phyloP scores from a whole-genome alignment of 37 sponge, comb jelly and placozoan species.

The Mnemiopsis leidyi region DNA sequence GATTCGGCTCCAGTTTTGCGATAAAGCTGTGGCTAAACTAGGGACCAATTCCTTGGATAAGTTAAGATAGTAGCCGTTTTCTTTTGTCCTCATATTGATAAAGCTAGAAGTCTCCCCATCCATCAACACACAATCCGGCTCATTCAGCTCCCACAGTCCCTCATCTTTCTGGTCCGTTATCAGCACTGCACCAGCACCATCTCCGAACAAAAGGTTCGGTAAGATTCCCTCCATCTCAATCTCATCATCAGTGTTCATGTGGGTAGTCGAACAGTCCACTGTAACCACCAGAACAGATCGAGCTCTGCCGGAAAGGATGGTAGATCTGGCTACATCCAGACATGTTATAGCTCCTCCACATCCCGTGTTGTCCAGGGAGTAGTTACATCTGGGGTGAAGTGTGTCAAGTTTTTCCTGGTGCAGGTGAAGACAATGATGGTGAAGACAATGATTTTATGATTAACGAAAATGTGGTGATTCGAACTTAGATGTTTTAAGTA shows the following conservation, averaged over 20 bases:
- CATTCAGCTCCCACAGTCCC: not conserved
- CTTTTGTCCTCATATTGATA: not conserved
- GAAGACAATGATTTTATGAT: no score
- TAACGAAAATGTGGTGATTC: no score
- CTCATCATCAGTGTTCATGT: not conserved
- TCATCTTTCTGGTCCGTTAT: not conserved
- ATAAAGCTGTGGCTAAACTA: not conserved
- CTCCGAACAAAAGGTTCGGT: slow-evolving; percentile 35
- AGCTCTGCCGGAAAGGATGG: slow-evolving; percentile 1
- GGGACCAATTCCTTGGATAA: not conserved
- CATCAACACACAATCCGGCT: not conserved
- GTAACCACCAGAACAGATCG: not conserved
- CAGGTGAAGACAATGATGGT: no score
- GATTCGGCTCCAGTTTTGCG: not conserved
- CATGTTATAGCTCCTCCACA: slow-evolving; percentile 39
- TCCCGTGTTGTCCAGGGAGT: slow-evolving; percentile 46
- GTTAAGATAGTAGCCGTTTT: slow-evolving; percentile 6
- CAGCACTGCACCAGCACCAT: not conserved
- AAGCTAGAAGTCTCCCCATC: not conserved
- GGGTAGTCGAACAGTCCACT: not conserved
- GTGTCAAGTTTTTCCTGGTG: no score
- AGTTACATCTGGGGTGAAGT: slow-evolving; percentile 16
- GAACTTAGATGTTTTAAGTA: no score
- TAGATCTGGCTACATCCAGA: slow-evolving; percentile 22
- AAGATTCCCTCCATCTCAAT: not conserved